These are phyloP conservation scores for Sturnus vulgaris DNA, from an alignment of 2,113 vertebrate genomes.

Conservation along the genomic window DNA sequence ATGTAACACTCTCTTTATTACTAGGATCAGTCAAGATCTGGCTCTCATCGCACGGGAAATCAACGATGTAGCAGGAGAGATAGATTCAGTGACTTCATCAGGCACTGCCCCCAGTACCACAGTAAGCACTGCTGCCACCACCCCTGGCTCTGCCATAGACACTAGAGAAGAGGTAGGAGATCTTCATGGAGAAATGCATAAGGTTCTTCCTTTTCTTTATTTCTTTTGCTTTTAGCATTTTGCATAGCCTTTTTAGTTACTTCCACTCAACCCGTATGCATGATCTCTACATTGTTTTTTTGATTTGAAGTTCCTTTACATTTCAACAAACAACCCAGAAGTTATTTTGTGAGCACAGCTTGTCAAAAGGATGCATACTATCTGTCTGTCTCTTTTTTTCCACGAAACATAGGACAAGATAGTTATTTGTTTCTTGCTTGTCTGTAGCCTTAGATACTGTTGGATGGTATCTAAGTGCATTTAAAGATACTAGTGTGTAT, in stretches of 20 bases:
- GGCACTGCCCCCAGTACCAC: conserved; percentile 98
- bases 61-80: conserved; percentile 98
- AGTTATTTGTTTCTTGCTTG: conserved; percentile 14
- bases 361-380: neutral
- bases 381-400: conserved; percentile 50
- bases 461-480: conserved; percentile 40
- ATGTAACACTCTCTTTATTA: conserved; percentile 60
- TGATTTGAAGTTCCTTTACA: conserved; percentile 51
- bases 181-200: conserved; percentile 90
- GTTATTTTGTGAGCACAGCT: conserved; percentile 22
- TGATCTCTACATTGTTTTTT: conserved; percentile 58
- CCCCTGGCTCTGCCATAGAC: conserved; percentile 99
- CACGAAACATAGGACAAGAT: neutral
- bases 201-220: conserved; percentile 89
- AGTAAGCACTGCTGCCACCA: conserved; percentile 98
- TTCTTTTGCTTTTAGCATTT: conserved; percentile 82
- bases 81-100: conserved; percentile 98
- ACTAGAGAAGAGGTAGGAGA: conserved; percentile 99
- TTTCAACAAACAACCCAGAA: conserved; percentile 36
- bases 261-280: conserved; percentile 53
- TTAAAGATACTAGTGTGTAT: neutral
- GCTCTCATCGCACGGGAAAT: conserved; percentile 98
- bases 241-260: conserved; percentile 67
- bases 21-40: conserved; percentile 99
- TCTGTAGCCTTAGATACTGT: conserved; percentile 32